phyloP scores from a whole-genome alignment of 2,888 invertebrate species.

The Graphium colonna region DNA sequence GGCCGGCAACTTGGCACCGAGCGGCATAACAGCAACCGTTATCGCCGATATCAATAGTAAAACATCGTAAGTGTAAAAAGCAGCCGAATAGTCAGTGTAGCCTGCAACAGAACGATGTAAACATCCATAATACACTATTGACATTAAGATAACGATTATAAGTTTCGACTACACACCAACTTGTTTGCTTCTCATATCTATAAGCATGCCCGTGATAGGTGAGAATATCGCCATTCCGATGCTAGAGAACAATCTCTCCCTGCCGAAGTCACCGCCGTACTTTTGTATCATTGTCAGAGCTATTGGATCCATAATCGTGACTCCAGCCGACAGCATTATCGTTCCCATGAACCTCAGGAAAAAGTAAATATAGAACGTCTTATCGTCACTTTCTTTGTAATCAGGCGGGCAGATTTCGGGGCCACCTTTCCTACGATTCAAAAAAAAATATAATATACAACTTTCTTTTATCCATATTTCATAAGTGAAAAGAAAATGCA shows the following conservation, averaged over 20 bases:
- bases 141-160: constrained; percentile 65
- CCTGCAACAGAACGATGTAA: constrained; percentile 76
- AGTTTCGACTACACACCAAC: constrained; percentile 67
- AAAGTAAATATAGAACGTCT: constrained; percentile 92
- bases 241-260: constrained; percentile 89
- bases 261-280: constrained; percentile 90
- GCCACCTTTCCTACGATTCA: constrained; percentile 82
- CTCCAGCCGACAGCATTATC: constrained; percentile 90
- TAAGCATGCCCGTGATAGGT: constrained; percentile 88
- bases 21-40: constrained; percentile 87
- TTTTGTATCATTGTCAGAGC: constrained; percentile 92
- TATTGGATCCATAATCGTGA: constrained; percentile 93
- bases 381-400: constrained; percentile 87
- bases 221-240: constrained; percentile 91
- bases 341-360: constrained; percentile 88
- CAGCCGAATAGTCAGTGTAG: constrained; percentile 92
- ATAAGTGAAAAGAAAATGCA: no score
- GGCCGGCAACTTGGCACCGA: constrained; percentile 88
- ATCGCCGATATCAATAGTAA: constrained; percentile 86
- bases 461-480: no score
- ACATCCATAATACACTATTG: constrained; percentile 54
- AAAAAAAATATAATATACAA: constrained; percentile 23
- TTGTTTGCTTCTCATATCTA: constrained; percentile 84
- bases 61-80: constrained; percentile 90
- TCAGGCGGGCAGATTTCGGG: constrained; percentile 90